phyloP scores from a whole-genome alignment of 2,113 vertebrate genomes.

The Nyctibius bracteatus region DNA sequence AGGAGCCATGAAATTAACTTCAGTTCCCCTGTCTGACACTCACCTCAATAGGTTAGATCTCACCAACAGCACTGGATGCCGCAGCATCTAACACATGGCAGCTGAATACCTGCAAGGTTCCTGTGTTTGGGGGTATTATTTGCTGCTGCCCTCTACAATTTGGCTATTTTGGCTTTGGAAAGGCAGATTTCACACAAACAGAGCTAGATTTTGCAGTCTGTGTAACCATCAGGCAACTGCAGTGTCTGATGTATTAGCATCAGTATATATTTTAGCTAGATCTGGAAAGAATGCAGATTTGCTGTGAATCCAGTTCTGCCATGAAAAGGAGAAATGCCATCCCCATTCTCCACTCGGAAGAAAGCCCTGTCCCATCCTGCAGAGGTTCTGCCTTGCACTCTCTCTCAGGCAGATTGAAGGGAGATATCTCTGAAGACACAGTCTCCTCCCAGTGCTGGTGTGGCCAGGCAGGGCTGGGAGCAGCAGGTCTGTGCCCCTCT shows the following conservation, averaged over 20 bases:
- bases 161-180: neutral
- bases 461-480: neutral
- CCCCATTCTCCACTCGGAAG: neutral
- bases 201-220: neutral
- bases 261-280: neutral
- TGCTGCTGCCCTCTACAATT: neutral
- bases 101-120: neutral
- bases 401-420: neutral
- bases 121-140: neutral
- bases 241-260: neutral
- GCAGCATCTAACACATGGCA: neutral
- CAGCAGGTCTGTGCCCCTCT: neutral
- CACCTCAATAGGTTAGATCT: neutral
- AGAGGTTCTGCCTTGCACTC: neutral
- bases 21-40: neutral
- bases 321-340: neutral
- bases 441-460: neutral
- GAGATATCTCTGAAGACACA: neutral
- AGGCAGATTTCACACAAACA: neutral
- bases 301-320: neutral
- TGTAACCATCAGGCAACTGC: neutral
- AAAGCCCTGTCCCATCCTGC: neutral
- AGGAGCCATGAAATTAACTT: conserved; percentile 6
- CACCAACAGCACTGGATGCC: neutral
- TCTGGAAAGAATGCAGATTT: neutral